Base-by-base conservation (phyloP, 2,113 vertebrate species). In the Gila orcuttii region DNA sequence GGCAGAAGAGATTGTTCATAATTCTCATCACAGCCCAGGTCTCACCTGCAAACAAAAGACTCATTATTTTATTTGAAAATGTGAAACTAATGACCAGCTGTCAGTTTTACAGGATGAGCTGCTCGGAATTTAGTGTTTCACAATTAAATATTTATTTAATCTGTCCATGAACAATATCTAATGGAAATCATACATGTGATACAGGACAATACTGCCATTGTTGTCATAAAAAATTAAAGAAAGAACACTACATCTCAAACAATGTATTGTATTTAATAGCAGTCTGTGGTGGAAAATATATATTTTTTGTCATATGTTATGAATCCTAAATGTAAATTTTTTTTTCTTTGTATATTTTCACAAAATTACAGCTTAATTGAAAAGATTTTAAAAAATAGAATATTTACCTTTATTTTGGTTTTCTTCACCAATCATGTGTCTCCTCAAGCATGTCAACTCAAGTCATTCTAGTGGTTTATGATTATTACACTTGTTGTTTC, bases 71-170 rank as follows among this genome's bases (percentile, higher is more conserved):
- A 60, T 82, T 82, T 77, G 10, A 71, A 71, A 85, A 60, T 77
- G n/a, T 78, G 47, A 60, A 82, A 45, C 60, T 82, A 85, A 88
- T 85, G 59, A 85, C 55, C 28, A 60, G 60, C 78, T 87, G 47
- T 66, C 77, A 31, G 15, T 64, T 55, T 25, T 62, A 69, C 75
- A 77, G 73, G 66, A 23, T 36, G 68, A 47, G 45, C 66, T 69
- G 9, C 60, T 75, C n/a, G 2, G n/a, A 85, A 77, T 75, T 25
- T 25, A 21, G 21, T 50, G 39, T 28, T 75, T 75, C 36, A n/a
- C 19, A 39, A 23, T 71, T 39, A 39, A 2, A 71, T n/a, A 42
- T 42, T 71, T 42, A 71, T 71, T 42, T 42, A 12, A 71, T 39
- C 1, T 71, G 21, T n/a, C 39, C 36, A 71, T 39, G 11, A n/a